Conservation (phyloP, 2,113 vertebrate genomes). For the Odontesthes bonariensis region DNA sequence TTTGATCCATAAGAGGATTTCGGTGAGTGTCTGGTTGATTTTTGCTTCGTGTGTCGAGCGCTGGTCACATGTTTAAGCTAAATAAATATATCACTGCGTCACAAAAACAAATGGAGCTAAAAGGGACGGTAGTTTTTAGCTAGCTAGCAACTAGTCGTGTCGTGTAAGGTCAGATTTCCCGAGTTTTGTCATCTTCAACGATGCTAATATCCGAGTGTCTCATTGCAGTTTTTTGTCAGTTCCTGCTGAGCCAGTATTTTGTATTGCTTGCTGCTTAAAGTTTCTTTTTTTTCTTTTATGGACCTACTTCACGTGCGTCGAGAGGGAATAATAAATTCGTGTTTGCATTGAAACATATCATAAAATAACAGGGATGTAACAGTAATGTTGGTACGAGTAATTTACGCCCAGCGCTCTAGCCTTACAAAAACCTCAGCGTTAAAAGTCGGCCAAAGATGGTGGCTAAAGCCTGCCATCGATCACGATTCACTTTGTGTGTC, state of each 20-base stretch:
- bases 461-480: slow-evolving; percentile 8
- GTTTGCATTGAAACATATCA: neutral
- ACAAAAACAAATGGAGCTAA: neutral
- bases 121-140: slow-evolving; percentile 2
- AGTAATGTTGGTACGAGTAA: neutral
- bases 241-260: neutral
- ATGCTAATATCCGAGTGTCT: neutral
- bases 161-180: slow-evolving; percentile 8
- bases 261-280: neutral
- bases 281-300: too few species aligned
- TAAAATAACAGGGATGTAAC: neutral
- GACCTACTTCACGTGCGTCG: neutral
- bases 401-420: neutral
- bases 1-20: slow-evolving; percentile 66
- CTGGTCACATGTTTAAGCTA: neutral
- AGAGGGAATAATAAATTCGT: neutral
- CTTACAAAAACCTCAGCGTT: neutral
- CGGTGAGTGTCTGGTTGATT: slow-evolving; percentile 41
- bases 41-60: neutral
- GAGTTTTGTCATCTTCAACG: neutral
- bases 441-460: neutral
- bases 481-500: neutral
- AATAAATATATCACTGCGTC: neutral
- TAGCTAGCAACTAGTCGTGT: slow-evolving; percentile 17
- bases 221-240: neutral